Evolutionary conservation across 1,140 invertebrate species (phyloP).

Genomic region (Brachionus sp.): DNA sequence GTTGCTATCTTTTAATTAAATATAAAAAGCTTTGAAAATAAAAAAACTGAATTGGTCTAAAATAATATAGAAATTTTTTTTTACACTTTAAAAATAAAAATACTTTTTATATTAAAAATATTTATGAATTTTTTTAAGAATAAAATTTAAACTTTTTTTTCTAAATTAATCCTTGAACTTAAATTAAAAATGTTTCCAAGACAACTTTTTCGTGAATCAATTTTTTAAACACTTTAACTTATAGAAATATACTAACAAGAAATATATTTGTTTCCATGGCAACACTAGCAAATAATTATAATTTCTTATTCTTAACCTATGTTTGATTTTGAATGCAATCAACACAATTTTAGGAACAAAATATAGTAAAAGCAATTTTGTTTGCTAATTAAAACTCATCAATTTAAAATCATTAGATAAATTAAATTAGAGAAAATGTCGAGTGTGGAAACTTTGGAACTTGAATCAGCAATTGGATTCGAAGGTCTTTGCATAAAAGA

Average conservation of each 20-base stretch:
- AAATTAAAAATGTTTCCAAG: background rate
- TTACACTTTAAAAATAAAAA: no score
- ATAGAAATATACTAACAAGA: background rate
- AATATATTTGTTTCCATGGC: background rate
- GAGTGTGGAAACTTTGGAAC: slow-evolving; percentile 33
- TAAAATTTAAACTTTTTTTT: background rate
- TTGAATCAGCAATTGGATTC: slow-evolving; percentile 42
- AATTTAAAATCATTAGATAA: background rate
- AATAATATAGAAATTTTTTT: no score
- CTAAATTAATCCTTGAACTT: background rate
- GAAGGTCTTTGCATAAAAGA: background rate
- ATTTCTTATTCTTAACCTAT: background rate
- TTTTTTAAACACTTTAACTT: background rate
- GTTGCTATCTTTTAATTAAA: no score
- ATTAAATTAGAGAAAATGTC: background rate
- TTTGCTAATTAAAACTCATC: background rate
- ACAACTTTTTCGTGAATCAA: background rate
- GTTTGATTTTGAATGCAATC: slow-evolving; percentile 39
- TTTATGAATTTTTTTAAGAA: background rate
- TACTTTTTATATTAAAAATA: background rate
- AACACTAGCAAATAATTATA: slow-evolving; percentile 36
- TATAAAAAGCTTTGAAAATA: no score
- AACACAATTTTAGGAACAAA: slow-evolving; percentile 26
- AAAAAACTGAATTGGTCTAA: no score
- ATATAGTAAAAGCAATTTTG: background rate